These are phyloP conservation scores for Tangara arthus DNA, from an alignment of 2,797 vertebrate species.

Conservation along the genomic window DNA sequence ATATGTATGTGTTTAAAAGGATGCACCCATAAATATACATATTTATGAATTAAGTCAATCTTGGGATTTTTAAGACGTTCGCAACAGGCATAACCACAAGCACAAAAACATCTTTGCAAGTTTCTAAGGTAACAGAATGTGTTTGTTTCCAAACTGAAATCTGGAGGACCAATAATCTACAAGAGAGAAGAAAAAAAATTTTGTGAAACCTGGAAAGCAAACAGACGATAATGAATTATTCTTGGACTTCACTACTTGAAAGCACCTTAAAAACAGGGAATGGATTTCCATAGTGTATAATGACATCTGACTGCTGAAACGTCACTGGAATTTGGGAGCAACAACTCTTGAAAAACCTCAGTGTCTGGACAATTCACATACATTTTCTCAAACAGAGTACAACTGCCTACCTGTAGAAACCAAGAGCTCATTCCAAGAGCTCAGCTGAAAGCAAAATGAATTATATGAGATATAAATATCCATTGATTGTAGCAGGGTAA, in stretches of 20 bases:
- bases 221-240: not conserved
- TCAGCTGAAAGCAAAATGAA: not conserved
- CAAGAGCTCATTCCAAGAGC: not conserved
- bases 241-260: not conserved
- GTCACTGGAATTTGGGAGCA: not conserved
- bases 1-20: not conserved
- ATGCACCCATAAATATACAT: accelerated
- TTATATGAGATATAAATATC: not conserved
- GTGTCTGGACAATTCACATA: not conserved
- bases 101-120: not conserved
- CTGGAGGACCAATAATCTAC: not conserved
- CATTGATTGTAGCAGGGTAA: not conserved
- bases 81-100: not conserved
- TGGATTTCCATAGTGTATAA: not conserved
- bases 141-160: not conserved
- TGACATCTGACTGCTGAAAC: not conserved
- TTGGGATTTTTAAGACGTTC: not conserved
- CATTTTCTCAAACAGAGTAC: not conserved
- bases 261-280: not conserved
- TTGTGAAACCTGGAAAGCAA: not conserved
- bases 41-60: not conserved
- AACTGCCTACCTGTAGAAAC: not conserved
- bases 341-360: not conserved
- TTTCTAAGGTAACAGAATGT: not conserved
- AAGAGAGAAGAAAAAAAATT: not conserved